Evolutionary conservation across 1,140 invertebrate genomes (phyloP), one percentile per base, ranked within the genome.

Genomic region (Drosophila gunungcola): DNA sequence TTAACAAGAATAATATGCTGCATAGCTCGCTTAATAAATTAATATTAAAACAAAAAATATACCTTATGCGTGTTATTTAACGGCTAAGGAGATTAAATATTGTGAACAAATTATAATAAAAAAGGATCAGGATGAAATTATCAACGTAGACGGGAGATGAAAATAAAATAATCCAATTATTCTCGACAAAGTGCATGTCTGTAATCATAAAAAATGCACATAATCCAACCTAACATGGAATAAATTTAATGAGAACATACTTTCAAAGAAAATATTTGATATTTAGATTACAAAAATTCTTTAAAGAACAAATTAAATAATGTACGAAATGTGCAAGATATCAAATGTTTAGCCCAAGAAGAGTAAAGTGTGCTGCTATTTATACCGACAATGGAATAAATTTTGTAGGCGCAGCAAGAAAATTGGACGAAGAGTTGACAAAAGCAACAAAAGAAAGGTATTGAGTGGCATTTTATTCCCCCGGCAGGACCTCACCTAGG

Each of bases 391-490:
- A 55, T 54, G 36, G 52, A 12, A 27, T 21, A 10, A 38, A 52
- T 36, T 52, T 38, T 52, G 51, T 52, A 11, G 51, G 51, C 3
- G 32, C 32, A 3, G 9, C 10, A 36, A 5, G 51, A 6, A 53
- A 25, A 12, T 53, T 53, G 25, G 51, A 53, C 34, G 51, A 38
- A 38, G 34, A 53, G 11, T 36, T 21, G 11, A 11, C 6, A 3
- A 48, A 27, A 21, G 45, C 25, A 12, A 49, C 39, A 4, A 4
- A 52, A 52, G n/a, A 52, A 11, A 48, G 21, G 48, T n/a, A 52
- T 36, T 36, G n/a, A 52, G n/a, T 34, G n/a, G 49, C 49, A 52
- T 52, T 52, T 36, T 52, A 52, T 36, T 4, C 32, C 29, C 4
- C 49, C 49, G 29, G 27, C 48, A 49, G 48, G 27, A 32, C 48